These are phyloP conservation scores for Loris lydekkerianus DNA, from an alignment of 2,797 vertebrate species.

Conservation along the genomic window DNA sequence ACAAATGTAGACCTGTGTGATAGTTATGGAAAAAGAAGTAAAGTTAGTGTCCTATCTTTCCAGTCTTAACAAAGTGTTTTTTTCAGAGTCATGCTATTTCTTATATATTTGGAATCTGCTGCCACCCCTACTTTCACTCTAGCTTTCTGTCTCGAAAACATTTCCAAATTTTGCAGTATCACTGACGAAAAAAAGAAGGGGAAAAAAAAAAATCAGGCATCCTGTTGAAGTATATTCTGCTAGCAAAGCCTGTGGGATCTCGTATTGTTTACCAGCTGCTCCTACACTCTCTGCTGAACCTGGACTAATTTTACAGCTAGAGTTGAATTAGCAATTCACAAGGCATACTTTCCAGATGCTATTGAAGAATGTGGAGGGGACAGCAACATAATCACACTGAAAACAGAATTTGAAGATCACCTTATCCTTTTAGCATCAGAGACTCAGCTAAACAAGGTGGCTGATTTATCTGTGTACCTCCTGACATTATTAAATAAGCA, in stretches of 20 bases:
- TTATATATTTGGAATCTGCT: background rate
- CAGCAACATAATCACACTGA: constrained; percentile 72
- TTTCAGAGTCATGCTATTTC: background rate
- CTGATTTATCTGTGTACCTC: constrained; percentile 50
- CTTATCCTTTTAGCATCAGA: constrained; percentile 80
- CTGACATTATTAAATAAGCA: constrained; percentile 80
- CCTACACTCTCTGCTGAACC: constrained; percentile 74
- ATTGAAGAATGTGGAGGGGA: constrained; percentile 80
- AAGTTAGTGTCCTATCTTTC: background rate
- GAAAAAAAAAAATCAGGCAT: constrained; percentile 51
- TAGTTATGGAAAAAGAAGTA: background rate
- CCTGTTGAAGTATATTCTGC: constrained; percentile 71
- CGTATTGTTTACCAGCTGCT: constrained; percentile 82
- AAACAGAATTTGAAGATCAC: constrained; percentile 85
- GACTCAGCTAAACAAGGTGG: constrained; percentile 76
- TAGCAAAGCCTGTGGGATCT: constrained; percentile 78
- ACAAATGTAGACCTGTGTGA: background rate
- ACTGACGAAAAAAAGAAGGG: background rate
- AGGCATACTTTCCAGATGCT: constrained; percentile 82
- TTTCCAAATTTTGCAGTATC: constrained; percentile 55
- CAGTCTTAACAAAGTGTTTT: background rate
- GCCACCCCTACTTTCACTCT: background rate
- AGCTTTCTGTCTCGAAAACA: constrained; percentile 8
- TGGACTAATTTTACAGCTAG: constrained; percentile 83
- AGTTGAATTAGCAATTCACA: constrained; percentile 84